Evolutionary conservation across 2,888 invertebrate species (phyloP).

Genomic region (Choristoneura rosaceana): DNA sequence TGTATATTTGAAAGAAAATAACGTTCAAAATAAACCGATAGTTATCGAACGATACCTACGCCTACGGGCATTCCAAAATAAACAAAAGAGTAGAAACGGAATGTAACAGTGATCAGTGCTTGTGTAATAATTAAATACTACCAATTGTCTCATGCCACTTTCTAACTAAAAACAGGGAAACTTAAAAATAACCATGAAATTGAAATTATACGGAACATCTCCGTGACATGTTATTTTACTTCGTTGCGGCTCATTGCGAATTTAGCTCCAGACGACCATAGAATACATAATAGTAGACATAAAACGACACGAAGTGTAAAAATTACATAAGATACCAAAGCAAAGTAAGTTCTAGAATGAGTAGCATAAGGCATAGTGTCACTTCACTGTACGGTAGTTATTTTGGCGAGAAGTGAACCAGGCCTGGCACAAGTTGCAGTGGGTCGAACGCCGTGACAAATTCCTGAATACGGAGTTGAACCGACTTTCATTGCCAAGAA

Average conservation of each 20-base stretch:
- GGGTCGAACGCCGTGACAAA: constrained; percentile 60
- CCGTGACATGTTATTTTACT: constrained; percentile 54
- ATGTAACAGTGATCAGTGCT: constrained; percentile 64
- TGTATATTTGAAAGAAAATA: background rate
- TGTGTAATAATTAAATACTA: constrained; percentile 67
- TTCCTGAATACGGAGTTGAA: constrained; percentile 58
- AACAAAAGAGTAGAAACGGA: constrained; percentile 42
- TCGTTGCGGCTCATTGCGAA: constrained; percentile 52
- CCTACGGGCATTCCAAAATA: constrained; percentile 10
- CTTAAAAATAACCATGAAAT: constrained; percentile 66
- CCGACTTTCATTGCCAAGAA: constrained; percentile 47
- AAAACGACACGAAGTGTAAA: constrained; percentile 13
- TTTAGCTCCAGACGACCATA: constrained; percentile 45
- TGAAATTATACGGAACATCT: constrained; percentile 64
- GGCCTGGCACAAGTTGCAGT: constrained; percentile 20
- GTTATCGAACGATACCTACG: background rate
- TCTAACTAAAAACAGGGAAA: constrained; percentile 67
- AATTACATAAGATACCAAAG: constrained; percentile 5
- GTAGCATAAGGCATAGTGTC: constrained; percentile 7
- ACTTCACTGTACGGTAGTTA: constrained; percentile 6
- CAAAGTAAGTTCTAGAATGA: constrained; percentile 13
- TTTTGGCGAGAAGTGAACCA: constrained; percentile 35
- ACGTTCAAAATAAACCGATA: background rate
- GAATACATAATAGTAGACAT: constrained; percentile 34
- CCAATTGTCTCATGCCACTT: constrained; percentile 69